Conservation (phyloP, 2,888 invertebrate species). For the Troilus luridus region DNA sequence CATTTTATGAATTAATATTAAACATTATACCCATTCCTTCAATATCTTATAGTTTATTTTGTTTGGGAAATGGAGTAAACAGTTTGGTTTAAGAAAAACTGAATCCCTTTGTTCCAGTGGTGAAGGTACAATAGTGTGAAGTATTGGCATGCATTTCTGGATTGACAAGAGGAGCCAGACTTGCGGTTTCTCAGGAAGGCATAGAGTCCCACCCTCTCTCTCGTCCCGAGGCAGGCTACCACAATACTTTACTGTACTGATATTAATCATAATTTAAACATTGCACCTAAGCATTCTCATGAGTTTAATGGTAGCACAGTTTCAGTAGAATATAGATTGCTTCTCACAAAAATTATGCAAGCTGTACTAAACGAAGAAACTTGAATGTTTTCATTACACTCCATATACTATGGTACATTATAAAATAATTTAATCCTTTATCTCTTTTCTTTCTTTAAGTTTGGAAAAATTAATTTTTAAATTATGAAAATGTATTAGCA, state of each 20-base stretch:
- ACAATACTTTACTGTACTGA: conserved; percentile 66
- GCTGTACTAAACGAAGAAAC: conserved; percentile 5
- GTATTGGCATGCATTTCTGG: conserved; percentile 84
- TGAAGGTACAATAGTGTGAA: conserved; percentile 38
- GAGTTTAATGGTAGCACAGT: conserved; percentile 43
- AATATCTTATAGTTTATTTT: not conserved
- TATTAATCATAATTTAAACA: conserved; percentile 48
- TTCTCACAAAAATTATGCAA: conserved; percentile 32
- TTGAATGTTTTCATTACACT: conserved; percentile 41
- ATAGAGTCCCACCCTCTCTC: conserved; percentile 78
- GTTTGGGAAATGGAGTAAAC: not conserved
- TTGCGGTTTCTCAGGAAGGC: conserved; percentile 79
- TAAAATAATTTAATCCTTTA: not conserved
- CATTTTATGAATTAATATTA: not conserved
- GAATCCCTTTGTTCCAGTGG: conserved; percentile 37
- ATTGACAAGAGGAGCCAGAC: conserved; percentile 81
- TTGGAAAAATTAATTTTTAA: not conserved
- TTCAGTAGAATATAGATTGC: conserved; percentile 40
- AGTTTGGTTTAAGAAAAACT: not conserved
- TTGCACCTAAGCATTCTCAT: conserved; percentile 43
- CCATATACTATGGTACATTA: conserved; percentile 42
- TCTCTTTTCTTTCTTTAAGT: not conserved
- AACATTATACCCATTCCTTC: not conserved
- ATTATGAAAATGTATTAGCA: not conserved
- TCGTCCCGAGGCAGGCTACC: conserved; percentile 70